Evolutionary conservation across 2,113 vertebrate species (phyloP).

Genomic region (Myanophis thanlyinensis): DNA sequence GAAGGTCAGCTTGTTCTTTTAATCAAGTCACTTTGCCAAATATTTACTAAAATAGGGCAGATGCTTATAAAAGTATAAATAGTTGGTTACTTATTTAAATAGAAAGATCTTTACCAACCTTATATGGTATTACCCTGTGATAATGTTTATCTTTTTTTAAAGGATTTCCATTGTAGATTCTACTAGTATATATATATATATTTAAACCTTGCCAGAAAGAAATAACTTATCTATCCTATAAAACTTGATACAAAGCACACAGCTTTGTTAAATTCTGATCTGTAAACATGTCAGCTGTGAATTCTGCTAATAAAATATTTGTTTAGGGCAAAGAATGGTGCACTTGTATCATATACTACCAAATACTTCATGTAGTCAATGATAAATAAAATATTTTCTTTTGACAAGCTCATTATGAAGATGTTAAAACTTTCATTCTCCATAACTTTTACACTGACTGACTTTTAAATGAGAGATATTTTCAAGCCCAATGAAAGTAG

Average conservation of each 20-base stretch:
- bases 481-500: background rate
- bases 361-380: slow-evolving; percentile 15
- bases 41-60: slow-evolving; percentile 80
- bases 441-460: background rate
- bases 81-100: slow-evolving; percentile 82
- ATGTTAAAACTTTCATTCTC: background rate
- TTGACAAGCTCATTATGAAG: background rate
- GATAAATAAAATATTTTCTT: background rate
- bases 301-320: slow-evolving; percentile 34
- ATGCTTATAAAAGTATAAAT: slow-evolving; percentile 80
- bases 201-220: slow-evolving; percentile 38
- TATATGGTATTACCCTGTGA: slow-evolving; percentile 78
- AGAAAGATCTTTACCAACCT: slow-evolving; percentile 70
- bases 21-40: slow-evolving; percentile 76
- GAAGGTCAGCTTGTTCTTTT: slow-evolving; percentile 74
- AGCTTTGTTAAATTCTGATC: slow-evolving; percentile 39
- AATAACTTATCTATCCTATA: slow-evolving; percentile 49
- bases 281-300: slow-evolving; percentile 17
- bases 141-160: slow-evolving; percentile 62
- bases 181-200: slow-evolving; percentile 14
- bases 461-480: background rate
- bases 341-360: slow-evolving; percentile 15
- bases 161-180: slow-evolving; percentile 73
- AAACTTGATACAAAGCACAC: slow-evolving; percentile 53
- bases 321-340: slow-evolving; percentile 22